Base-by-base conservation (phyloP, 2,888 invertebrate species). In the Branchinecta sandiegonensis region DNA sequence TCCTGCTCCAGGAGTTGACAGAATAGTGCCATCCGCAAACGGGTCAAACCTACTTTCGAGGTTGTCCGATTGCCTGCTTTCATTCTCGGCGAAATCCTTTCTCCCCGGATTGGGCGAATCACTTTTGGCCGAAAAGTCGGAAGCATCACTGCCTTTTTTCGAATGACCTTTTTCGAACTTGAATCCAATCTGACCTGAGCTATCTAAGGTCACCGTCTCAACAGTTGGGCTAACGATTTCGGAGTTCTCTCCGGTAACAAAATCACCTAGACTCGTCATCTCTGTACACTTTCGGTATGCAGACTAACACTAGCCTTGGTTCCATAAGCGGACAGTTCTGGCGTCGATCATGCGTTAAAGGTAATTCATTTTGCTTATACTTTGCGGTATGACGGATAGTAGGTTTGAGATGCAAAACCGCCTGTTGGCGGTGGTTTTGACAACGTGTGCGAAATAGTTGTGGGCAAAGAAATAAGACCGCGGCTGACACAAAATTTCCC, bases 111-210 rank as follows among this genome's bases (percentile, higher is more conserved):
- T 56, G n/a, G 63, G 63, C n/a, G 63, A 56, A n/a, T 56, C 63
- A 56, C 63, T 56, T 56, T 56, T 56, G n/a, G 63, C 23, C 23
- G 63, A 56, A 10, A 56, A 17, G 23, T 56, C 63, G 9, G 63
- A 56, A 56, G 63, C 63, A 56, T 56, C 63, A 23, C 63, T 56
- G 14, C 63, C 63, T 56, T 56, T 56, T 23, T 56, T 56, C n/a
- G 63, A 56, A 23, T 56, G 63, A 56, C 63, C 63, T 10, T 56
- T 56, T 56, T 56, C 63, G 23, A 56, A 56, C 23, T 56, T 56
- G n/a, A 56, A 17, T 56, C 63, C 63, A 8, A 56, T 56, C 23
- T 56, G 63, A 17, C 63, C 63, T 56, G 63, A 56, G 63, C 63
- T 23, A 56, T 56, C 63, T 10, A 56, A 23, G n/a, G 63, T 56